Percentiles rank a stretch among this genome's conserved stretches.
Evolutionary conservation across 2,113 vertebrate species (phyloP).

Genomic region (Nothoprocta pentlandii): DNA sequence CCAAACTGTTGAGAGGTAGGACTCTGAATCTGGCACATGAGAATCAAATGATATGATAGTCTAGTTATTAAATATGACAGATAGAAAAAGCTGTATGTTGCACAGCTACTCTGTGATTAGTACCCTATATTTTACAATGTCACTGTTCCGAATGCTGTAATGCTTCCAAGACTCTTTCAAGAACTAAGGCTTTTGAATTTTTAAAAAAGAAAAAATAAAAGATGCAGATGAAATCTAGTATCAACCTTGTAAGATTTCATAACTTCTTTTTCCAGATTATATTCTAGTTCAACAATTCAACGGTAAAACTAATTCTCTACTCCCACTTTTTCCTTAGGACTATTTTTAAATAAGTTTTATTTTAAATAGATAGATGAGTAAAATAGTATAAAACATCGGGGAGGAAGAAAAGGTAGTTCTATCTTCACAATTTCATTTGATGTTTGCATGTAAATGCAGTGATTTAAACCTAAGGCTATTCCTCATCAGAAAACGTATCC

Average conservation of each 20-base stretch:
- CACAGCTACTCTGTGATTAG: constrained; percentile 71
- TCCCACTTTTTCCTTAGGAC: accelerated
- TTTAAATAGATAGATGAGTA: constrained; percentile 36
- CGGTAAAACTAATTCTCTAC: neutral
- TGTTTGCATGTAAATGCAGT: neutral
- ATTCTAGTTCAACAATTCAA: constrained; percentile 43
- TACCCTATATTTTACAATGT: constrained; percentile 72
- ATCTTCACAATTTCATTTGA: constrained; percentile 25
- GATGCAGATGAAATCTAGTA: constrained; percentile 49
- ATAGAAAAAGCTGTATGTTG: constrained; percentile 72
- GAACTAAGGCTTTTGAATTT: constrained; percentile 53
- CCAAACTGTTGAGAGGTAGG: constrained; percentile 53
- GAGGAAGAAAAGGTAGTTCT: constrained; percentile 26
- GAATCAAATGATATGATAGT: constrained; percentile 66
- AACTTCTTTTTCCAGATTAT: constrained; percentile 44
- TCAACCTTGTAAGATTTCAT: constrained; percentile 30
- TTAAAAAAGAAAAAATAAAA: constrained; percentile 61
- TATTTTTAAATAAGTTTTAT: constrained; percentile 1
- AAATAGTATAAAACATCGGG: neutral
- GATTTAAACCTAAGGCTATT: neutral
- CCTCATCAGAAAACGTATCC: neutral
- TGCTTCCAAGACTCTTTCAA: constrained; percentile 64
- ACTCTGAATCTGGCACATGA: constrained; percentile 57
- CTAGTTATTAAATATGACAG: constrained; percentile 76
- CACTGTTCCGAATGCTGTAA: constrained; percentile 46